Conservation (phyloP, 2,888 invertebrate species). For the Drosophila atripex region DNA sequence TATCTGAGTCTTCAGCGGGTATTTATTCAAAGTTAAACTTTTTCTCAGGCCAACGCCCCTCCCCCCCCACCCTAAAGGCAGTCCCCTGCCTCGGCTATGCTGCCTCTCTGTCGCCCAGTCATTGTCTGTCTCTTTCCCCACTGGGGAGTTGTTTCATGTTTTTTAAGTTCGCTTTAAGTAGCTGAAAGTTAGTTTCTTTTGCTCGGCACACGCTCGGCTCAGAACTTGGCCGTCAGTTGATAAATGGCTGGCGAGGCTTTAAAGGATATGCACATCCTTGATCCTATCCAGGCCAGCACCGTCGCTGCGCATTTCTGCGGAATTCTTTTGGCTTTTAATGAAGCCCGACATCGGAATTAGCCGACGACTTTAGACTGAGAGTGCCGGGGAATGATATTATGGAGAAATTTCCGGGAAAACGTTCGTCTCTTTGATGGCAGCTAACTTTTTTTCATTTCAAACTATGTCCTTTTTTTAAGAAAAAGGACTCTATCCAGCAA, state of each 20-base stretch:
- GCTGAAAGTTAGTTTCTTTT: constrained; percentile 73
- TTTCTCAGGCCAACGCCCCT: too few relatives aligned
- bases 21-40: constrained; percentile 23
- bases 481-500: background rate
- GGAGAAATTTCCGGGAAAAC: too few relatives aligned
- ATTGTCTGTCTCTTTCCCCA: background rate
- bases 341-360: constrained; percentile 62
- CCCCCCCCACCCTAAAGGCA: constrained; percentile 13
- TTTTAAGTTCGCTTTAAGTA: constrained; percentile 76
- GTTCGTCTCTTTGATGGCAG: too few relatives aligned
- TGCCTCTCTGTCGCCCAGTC: background rate
- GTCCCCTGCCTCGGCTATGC: constrained; percentile 6
- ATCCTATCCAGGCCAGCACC: background rate
- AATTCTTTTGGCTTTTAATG: constrained; percentile 67
- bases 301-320: background rate
- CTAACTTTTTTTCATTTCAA: too few relatives aligned
- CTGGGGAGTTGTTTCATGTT: constrained; percentile 77
- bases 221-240: constrained; percentile 76
- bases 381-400: constrained; percentile 1
- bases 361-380: too few relatives aligned
- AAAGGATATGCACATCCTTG: constrained; percentile 36
- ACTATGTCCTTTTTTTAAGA: background rate
- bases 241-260: constrained; percentile 72
- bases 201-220: constrained; percentile 73
- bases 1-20: constrained; percentile 10